These are phyloP conservation scores for Struthio camelus DNA, from an alignment of 2,113 vertebrate species.

Conservation along the genomic window DNA sequence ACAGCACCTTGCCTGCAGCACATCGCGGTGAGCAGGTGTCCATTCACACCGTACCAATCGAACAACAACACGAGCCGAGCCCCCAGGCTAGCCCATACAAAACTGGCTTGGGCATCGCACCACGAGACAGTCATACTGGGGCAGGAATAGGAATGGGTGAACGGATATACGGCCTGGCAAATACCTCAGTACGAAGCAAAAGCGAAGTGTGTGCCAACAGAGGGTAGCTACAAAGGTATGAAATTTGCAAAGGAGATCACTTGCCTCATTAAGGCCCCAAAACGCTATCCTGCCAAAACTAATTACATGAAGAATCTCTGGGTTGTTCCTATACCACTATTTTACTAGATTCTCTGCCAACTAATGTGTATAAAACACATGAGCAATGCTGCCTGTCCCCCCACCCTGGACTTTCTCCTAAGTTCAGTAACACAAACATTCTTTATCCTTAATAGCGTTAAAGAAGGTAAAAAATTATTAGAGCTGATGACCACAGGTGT, in stretches of 20 bases:
- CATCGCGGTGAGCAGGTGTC: not conserved
- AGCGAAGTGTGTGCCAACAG: not conserved
- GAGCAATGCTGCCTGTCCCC: not conserved
- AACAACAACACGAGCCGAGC: not conserved
- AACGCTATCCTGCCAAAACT: not conserved
- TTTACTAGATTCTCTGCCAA: not conserved
- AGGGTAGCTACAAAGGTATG: not conserved
- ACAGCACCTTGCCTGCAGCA: not conserved
- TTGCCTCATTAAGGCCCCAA: not conserved
- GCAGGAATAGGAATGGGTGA: not conserved
- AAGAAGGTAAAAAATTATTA: not conserved
- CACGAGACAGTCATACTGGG: not conserved
- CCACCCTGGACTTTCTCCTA: not conserved
- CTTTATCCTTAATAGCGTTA: not conserved
- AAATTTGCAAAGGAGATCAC: not conserved
- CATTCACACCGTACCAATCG: not conserved
- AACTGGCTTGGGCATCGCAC: not conserved
- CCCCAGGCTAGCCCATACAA: accelerated
- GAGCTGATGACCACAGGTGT: not conserved
- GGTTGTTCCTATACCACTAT: not conserved
- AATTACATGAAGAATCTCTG: not conserved
- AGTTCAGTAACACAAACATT: not conserved
- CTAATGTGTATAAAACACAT: accelerated
- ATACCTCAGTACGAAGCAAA: not conserved
- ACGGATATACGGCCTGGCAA: not conserved